Percentiles rank a stretch among this genome's conserved stretches.
phyloP scores from a whole-genome alignment of 2,888 invertebrate species.

The Diachrysia chrysitis region DNA sequence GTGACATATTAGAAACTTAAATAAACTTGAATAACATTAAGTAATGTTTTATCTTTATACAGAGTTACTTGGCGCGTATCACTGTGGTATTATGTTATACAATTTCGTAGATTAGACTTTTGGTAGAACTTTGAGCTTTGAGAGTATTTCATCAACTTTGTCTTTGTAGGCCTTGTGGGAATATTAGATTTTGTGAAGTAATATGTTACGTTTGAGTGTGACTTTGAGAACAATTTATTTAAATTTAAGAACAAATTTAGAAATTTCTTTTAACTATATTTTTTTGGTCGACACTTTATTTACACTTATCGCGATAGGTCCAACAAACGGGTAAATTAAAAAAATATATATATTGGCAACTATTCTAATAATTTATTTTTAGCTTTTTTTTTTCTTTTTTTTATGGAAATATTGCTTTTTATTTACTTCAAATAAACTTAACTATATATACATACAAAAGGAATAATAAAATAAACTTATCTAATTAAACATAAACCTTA shows the following conservation, averaged over 20 bases:
- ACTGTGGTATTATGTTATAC: slow-evolving; percentile 6
- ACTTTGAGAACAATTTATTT: background rate
- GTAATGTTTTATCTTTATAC: background rate
- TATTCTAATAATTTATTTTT: too few relatives aligned
- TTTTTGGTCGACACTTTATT: background rate
- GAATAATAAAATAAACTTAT: too few relatives aligned
- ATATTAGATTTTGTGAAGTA: slow-evolving; percentile 3
- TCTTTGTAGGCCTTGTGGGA: background rate
- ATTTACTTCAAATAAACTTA: too few relatives aligned
- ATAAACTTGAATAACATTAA: background rate
- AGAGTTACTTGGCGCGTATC: background rate
- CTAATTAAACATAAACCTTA: too few relatives aligned
- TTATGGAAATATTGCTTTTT: too few relatives aligned
- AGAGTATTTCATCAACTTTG: slow-evolving; percentile 5
- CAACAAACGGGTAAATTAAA: too few relatives aligned
- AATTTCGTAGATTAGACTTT: slow-evolving; percentile 7
- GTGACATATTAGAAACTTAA: background rate
- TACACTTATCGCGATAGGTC: background rate
- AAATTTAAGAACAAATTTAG: background rate
- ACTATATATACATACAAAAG: too few relatives aligned
- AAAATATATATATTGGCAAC: too few relatives aligned
- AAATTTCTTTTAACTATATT: background rate
- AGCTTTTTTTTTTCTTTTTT: too few relatives aligned
- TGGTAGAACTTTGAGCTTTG: background rate
- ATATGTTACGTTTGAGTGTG: background rate